Evolutionary conservation across 2,797 vertebrate species (phyloP).

Genomic region (Rhinella marina): DNA sequence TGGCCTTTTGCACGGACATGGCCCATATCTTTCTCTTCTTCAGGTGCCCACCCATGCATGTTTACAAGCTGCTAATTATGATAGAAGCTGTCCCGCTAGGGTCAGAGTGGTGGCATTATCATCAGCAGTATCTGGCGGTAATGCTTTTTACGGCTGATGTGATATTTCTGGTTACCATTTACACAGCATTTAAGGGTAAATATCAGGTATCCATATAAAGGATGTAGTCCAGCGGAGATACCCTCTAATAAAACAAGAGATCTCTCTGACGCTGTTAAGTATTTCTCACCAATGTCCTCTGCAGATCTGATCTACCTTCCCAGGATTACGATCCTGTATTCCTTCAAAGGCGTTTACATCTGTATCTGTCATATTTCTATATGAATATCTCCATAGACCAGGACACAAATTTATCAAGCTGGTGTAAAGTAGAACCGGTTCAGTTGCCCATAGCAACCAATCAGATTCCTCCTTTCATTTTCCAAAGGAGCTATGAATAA

Average conservation of each 20-base stretch:
- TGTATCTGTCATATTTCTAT: background rate
- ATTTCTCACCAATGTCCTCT: background rate
- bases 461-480: too few species aligned
- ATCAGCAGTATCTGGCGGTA: background rate
- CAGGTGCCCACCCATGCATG: background rate
- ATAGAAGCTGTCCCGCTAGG: too few species aligned
- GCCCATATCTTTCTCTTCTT: background rate
- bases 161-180: slow-evolving; percentile 13
- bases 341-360: background rate
- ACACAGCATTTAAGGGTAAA: slow-evolving; percentile 21
- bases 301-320: background rate
- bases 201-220: slow-evolving; percentile 6
- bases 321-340: background rate
- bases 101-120: background rate
- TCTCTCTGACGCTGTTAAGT: background rate
- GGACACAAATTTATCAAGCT: too few species aligned
- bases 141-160: background rate
- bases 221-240: background rate
- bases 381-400: too few species aligned
- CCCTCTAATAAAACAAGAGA: background rate
- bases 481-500: too few species aligned
- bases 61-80: background rate
- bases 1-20: background rate
- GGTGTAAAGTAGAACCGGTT: too few species aligned
- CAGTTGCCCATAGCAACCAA: too few species aligned